These are phyloP conservation scores for Dioctria linearis DNA, from an alignment of 2,888 invertebrate species.

Conservation along the genomic window DNA sequence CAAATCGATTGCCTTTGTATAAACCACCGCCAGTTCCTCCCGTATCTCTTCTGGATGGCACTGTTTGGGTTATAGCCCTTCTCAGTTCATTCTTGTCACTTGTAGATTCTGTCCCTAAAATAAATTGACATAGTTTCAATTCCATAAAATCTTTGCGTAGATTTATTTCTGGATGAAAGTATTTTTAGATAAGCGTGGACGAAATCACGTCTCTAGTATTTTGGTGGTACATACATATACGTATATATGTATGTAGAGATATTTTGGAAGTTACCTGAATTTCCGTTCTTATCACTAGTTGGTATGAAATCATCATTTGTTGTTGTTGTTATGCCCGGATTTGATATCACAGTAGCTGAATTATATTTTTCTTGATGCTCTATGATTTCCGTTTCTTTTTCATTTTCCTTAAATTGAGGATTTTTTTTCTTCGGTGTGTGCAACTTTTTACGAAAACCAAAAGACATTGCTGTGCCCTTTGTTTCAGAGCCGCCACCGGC, in stretches of 20 bases:
- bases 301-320: slow-evolving; percentile 51
- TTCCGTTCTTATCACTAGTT: slow-evolving; percentile 69
- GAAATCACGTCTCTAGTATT: neutral
- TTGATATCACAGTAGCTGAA: slow-evolving; percentile 62
- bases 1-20: slow-evolving; percentile 80
- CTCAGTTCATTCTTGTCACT: slow-evolving; percentile 55
- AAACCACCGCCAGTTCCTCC: neutral
- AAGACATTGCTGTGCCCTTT: slow-evolving; percentile 84
- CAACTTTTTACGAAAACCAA: slow-evolving; percentile 84
- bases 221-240: neutral
- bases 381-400: slow-evolving; percentile 55
- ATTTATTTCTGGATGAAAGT: slow-evolving; percentile 2
- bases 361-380: slow-evolving; percentile 44
- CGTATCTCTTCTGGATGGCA: slow-evolving; percentile 9
- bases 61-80: slow-evolving; percentile 35
- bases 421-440: slow-evolving; percentile 71
- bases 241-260: neutral
- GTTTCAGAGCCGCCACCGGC: slow-evolving; percentile 65
- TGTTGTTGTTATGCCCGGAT: slow-evolving; percentile 60
- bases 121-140: slow-evolving; percentile 52
- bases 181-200: neutral
- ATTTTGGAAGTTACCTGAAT: slow-evolving; percentile 64
- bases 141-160: slow-evolving; percentile 17
- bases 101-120: slow-evolving; percentile 65
- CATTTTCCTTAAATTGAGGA: slow-evolving; percentile 59